Percentiles rank a stretch among this genome's conserved stretches.
Conservation (phyloP, 1,140 invertebrate genomes). For the Brachionus asplanchnoidis region DNA sequence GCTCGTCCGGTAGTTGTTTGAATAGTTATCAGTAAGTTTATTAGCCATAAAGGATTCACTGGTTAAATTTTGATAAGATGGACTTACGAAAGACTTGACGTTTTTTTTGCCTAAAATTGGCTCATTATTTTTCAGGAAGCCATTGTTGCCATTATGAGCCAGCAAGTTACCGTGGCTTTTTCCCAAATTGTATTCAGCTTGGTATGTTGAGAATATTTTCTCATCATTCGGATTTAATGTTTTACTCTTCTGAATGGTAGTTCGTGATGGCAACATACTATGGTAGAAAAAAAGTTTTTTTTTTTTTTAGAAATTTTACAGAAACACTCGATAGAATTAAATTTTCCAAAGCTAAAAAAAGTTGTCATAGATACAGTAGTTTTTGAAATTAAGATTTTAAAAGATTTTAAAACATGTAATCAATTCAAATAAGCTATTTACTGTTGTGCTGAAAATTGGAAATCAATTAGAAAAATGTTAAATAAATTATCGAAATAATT, state of each 20-base stretch:
- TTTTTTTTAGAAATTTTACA: not conserved
- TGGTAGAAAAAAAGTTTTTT: not conserved
- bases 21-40: constrained; percentile 24
- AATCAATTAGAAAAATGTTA: not conserved
- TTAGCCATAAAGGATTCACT: not conserved
- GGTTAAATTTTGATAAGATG: constrained; percentile 31
- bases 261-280: constrained; percentile 16
- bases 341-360: not conserved
- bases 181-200: constrained; percentile 15
- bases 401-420: not conserved
- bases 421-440: not conserved
- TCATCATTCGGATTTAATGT: constrained; percentile 2
- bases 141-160: constrained; percentile 21
- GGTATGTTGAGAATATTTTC: constrained; percentile 39
- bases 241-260: not conserved
- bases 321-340: not conserved
- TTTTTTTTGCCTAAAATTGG: not conserved
- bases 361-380: not conserved
- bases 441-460: not conserved
- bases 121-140: not conserved
- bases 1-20: constrained; percentile 23
- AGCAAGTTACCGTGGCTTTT: constrained; percentile 18
- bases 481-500: not conserved
- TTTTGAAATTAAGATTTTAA: not conserved
- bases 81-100: not conserved